Base-by-base conservation (phyloP, 2,113 vertebrate genomes). In the Marcusenius ussheri region DNA sequence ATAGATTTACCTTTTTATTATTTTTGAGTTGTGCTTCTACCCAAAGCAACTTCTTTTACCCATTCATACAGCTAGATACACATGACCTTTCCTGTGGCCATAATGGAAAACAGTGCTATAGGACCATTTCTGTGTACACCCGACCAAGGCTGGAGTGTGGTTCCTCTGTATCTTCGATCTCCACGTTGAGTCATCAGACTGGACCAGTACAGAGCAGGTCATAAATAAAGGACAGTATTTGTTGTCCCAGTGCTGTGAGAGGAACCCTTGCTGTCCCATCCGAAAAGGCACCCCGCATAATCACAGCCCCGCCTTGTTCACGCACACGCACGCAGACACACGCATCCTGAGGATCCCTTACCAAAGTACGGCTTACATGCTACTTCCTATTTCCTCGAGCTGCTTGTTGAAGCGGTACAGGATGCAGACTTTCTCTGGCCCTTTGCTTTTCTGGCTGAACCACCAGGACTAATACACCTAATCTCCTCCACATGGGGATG, bases 101-200 rank as follows among this genome's bases (percentile, higher is more conserved):
- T 35, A 77, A 77, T 39, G 70, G 27, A 77, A 77, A 77, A 77
- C 62, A 5, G 17, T 39, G 15, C 70, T 17, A 77, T 39, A 77
- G 46, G 45, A 46, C 9, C 49, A 86, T 0, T 9, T 11, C 17
- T 9, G 53, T 88, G 39, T 62, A 8, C 47, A 24, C 27, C 47
- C 24, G 39, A 19, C 35, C 35, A 24, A 45, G 87, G 3, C 2
- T 53, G 42, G 35, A 88, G 7, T 62, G 87, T 39, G 27, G 13
- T 39, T 19, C 17, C 27, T 42, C 8, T 53, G 27, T 35, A 50
- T 27, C 17, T 87, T 58, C 51, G 53, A 27, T 87, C 50, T 87
- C 87, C 53, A 45, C 17, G 9, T 58, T n/a, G 31, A 88, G 53
- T 88, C 87, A 58, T 58, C 35, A 88, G 51, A 88, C 87, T 53